Conservation (phyloP, 2,113 vertebrate species). For the Sigmodon hispidus region DNA sequence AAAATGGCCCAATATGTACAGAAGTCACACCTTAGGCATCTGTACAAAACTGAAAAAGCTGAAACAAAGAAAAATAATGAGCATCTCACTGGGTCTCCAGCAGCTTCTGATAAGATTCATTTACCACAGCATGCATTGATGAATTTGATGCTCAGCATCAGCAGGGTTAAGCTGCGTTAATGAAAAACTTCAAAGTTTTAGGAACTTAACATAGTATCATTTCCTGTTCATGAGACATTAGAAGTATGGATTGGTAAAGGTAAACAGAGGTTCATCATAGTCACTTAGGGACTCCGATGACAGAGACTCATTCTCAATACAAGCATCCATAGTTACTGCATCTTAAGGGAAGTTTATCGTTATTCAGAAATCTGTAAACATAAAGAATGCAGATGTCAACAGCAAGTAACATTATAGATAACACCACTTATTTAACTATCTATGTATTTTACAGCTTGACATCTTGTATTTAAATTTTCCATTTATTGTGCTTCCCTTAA, state of each 20-base stretch:
- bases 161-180: background rate
- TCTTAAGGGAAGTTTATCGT: background rate
- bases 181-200: constrained; percentile 35
- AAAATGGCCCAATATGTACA: background rate
- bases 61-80: background rate
- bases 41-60: background rate
- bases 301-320: background rate
- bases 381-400: background rate
- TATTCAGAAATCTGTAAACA: background rate
- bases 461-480: background rate
- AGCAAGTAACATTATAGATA: background rate
- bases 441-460: background rate
- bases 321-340: background rate
- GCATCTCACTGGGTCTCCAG: background rate
- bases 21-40: background rate
- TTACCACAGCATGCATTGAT: background rate
- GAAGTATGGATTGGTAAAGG: background rate
- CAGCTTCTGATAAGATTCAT: background rate
- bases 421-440: background rate
- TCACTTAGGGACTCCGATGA: background rate
- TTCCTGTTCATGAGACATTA: background rate
- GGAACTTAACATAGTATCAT: background rate
- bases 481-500: background rate
- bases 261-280: background rate
- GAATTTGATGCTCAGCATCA: background rate